Base-by-base conservation (phyloP, 2,888 invertebrate genomes). In the Embidobia sp. region DNA sequence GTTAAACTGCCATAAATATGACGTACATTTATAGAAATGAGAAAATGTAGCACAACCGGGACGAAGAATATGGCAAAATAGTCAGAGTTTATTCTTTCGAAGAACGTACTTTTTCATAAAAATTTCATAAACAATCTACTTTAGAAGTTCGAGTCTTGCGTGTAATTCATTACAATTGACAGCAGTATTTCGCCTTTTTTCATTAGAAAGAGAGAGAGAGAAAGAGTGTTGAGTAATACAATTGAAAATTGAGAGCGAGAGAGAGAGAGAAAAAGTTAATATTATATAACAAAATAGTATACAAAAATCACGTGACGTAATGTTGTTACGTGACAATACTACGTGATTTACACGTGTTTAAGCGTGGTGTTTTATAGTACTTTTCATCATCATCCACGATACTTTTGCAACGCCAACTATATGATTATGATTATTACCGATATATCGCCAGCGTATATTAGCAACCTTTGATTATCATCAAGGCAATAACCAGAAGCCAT, bases 81-180 rank as follows among this genome's bases (percentile, higher is more conserved):
- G n/a, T n/a, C n/a, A n/a, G n/a, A 42, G 5, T 59, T 33, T 18
- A 22, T 37, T 48, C 1, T 49, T 42, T 51, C 10, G 31, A 63
- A 48, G 67, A 67, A 67, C 67, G 67, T 67, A 57, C 67, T 67
- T 67, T 67, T 67, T 67, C 67, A 63, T 40, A 46, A 13, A 64
- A 63, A 63, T 63, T 40, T 27, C 0, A 35, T 3, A 27, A 18
- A 49, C 19, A 19, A 26, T 27, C 16, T 55, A 26, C 37, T 7
- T 48, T 29, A 29, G 2, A 16, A 48, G 29, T 11, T 48, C 15
- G 29, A 53, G 26, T 10, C 22, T 19, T 27, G 61, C 37, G 37
- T 35, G 19, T 35, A n/a, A 35, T 44, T 49, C 18, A 40, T 29
- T 16, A 49, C 29, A 66, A 46, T 66, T 55, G 55, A 66, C 44